phyloP scores from a whole-genome alignment of 2,113 vertebrate species.

The Amphiprion percula region DNA sequence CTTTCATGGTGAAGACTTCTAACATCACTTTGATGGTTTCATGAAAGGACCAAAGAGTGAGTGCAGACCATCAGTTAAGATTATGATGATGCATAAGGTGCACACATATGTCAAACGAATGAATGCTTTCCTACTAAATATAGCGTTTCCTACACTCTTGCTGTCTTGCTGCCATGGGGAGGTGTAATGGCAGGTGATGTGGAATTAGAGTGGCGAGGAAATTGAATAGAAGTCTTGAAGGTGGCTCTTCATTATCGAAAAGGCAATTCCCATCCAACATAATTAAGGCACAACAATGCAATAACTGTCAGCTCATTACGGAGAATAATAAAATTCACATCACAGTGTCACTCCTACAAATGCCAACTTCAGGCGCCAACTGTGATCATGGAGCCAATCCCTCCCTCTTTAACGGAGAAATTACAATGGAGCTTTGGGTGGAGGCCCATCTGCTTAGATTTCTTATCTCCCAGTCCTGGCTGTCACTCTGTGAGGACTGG shows the following conservation, averaged over 20 bases:
- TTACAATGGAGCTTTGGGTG: slow-evolving; percentile 59
- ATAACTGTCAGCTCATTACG: slow-evolving; percentile 79
- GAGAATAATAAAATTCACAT: slow-evolving; percentile 80
- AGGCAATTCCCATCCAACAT: slow-evolving; percentile 71
- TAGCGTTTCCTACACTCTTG: background rate
- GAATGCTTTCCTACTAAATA: slow-evolving; percentile 3
- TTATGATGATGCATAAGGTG: background rate
- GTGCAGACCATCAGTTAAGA: background rate
- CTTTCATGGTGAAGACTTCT: background rate
- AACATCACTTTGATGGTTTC: background rate
- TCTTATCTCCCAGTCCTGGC: slow-evolving; percentile 29
- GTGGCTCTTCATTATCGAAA: slow-evolving; percentile 71
- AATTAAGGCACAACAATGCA: slow-evolving; percentile 81
- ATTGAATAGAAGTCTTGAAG: slow-evolving; percentile 64
- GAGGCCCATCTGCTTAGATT: slow-evolving; percentile 59
- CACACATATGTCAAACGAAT: background rate
- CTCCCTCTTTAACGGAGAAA: slow-evolving; percentile 63
- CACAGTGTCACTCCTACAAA: slow-evolving; percentile 79
- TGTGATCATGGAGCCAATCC: slow-evolving; percentile 62
- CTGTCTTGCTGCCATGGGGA: slow-evolving; percentile 6
- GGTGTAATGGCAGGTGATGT: slow-evolving; percentile 44
- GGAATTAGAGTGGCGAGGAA: slow-evolving; percentile 59
- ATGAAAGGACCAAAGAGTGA: background rate
- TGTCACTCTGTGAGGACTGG: slow-evolving; percentile 2
- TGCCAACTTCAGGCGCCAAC: slow-evolving; percentile 71